Percentiles rank a stretch among this genome's conserved stretches.
Conservation (phyloP, 2,797 vertebrate genomes). For the Brachyrhaphis roseni region DNA sequence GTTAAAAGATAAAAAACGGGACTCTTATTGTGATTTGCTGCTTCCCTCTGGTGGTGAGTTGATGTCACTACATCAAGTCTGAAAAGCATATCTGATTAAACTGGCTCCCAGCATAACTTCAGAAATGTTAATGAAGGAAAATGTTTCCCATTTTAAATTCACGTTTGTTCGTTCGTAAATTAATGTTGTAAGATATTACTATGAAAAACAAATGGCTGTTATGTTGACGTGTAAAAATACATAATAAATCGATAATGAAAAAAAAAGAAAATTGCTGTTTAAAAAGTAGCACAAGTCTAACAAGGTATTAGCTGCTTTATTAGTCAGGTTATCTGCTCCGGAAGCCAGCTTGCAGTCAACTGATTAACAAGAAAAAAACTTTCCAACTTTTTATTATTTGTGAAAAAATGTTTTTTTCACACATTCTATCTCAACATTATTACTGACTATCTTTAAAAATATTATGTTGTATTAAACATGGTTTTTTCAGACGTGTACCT, state of each 20-base stretch:
- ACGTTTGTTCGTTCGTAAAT: neutral
- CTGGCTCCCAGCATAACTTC: neutral
- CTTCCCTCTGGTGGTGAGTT: slow-evolving; percentile 56
- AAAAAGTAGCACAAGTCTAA: neutral
- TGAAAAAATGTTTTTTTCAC: neutral
- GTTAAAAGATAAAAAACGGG: no score
- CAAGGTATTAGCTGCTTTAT: neutral
- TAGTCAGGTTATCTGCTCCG: neutral
- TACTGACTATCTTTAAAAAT: neutral
- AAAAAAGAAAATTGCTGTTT: neutral
- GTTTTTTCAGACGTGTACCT: neutral
- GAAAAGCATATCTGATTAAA: neutral
- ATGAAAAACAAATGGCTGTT: neutral
- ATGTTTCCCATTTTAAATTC: neutral
- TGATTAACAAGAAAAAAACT: neutral
- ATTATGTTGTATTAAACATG: neutral
- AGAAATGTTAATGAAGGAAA: neutral
- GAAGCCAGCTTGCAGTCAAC: neutral
- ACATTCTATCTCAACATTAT: neutral
- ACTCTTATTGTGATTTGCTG: slow-evolving; percentile 13
- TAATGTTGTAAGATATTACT: neutral
- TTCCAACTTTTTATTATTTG: neutral
- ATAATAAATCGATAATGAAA: neutral
- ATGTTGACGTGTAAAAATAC: neutral
- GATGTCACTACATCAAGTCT: slow-evolving; percentile 24